Conservation (phyloP, 2,113 vertebrate genomes). For the Anarhynchus alexandrinus region DNA sequence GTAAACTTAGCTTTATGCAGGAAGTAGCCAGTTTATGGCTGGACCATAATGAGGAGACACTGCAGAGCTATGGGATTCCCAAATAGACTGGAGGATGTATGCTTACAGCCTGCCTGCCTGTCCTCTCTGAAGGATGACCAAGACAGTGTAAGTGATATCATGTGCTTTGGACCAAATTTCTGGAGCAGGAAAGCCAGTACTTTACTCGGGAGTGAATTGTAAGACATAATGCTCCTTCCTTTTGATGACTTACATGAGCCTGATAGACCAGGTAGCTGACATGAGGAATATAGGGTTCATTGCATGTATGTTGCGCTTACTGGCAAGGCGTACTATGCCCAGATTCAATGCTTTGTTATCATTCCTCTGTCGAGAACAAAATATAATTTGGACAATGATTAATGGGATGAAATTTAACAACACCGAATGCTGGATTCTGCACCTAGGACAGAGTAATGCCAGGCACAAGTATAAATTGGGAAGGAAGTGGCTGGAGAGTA, state of each 20-base stretch:
- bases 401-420: background rate
- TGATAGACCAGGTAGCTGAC: background rate
- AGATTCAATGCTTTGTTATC: background rate
- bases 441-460: accelerated
- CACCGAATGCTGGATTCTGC: background rate
- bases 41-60: background rate
- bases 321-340: background rate
- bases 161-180: background rate
- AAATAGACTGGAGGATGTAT: background rate
- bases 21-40: background rate
- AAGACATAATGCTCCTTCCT: background rate
- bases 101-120: background rate
- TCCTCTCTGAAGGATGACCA: background rate
- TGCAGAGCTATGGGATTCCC: background rate
- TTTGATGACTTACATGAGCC: background rate
- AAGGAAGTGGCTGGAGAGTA: background rate
- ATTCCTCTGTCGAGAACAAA: background rate
- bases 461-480: background rate
- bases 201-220: background rate
- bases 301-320: background rate
- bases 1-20: background rate
- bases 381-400: background rate
- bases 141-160: background rate
- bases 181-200: background rate
- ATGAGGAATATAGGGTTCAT: background rate